Evolutionary conservation across 2,113 vertebrate genomes (phyloP), one percentile per base, ranked within the genome.

Genomic region (Carlito syrichta): DNA sequence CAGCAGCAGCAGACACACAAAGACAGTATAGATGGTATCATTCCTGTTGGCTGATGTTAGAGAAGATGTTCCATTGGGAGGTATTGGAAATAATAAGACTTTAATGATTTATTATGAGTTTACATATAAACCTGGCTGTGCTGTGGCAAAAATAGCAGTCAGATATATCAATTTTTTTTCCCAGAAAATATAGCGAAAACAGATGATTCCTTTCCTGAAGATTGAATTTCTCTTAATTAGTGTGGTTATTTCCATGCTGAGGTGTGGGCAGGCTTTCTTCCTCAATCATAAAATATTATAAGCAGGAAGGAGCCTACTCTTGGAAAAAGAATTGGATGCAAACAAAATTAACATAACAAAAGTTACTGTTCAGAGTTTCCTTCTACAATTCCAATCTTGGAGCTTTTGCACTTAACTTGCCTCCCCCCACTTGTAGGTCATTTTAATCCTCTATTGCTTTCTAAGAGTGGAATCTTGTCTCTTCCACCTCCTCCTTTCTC

Each of bases 181-280:
- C 30, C n/a, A n/a, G 63, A 76, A 95, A 92, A 92, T 66, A 56
- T 60, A 95, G 35, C 66, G 86, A 40, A 82, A 95, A 71, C 74
- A 93, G 78, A 85, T 48, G 40, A 88, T 78, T 78, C 68, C 54
- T 94, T 94, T 90, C 83, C 93, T 86, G 35, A 66, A 91, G 48
- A 93, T 23, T 74, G 62, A 86, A 84, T 94, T 76, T 96, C 78
- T 89, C 91, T 68, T 38, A 74, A 30, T 77, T 71, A 66, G 62
- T 62, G 89, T 40, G 30, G 58, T 69, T 74, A n/a, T 94, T 96
- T 96, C 43, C 89, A 74, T 63, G 17, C 38, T 56, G 58, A 38
- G 16, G 10, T 22, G 6, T 38, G 50, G 78, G n/a, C 20, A 95
- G 45, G 91, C 40, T 88, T 95, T 69, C 82, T 85, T 74, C 86